Evolutionary conservation across 92 coral and sea anemone genomes (phyloP).

Genomic region (Actinostola sp.): DNA sequence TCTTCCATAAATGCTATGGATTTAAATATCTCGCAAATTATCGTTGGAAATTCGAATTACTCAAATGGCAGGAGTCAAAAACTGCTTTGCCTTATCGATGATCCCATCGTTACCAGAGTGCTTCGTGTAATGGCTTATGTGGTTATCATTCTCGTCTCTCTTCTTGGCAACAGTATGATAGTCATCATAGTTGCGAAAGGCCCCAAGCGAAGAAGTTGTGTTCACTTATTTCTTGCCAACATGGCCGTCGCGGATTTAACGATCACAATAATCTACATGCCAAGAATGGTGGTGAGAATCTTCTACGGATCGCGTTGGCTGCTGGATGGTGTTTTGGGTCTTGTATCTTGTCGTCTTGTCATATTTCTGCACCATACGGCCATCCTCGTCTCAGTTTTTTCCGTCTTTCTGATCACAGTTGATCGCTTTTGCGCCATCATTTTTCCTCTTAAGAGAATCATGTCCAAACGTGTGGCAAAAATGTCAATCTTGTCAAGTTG

Average conservation of each 20-base stretch:
- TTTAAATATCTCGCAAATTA: background rate
- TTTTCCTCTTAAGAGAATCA: constrained; percentile 43
- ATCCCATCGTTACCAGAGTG: background rate
- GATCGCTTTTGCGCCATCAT: constrained; percentile 56
- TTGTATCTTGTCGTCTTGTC: constrained; percentile 45
- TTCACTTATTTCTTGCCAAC: constrained; percentile 40
- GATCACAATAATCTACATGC: constrained; percentile 52
- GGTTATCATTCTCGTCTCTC: constrained; percentile 39
- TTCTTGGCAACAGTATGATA: constrained; percentile 47
- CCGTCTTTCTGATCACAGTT: constrained; percentile 24
- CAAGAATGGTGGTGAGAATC: constrained; percentile 48
- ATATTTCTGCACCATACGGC: constrained; percentile 43
- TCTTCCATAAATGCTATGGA: background rate
- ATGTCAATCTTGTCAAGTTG: constrained; percentile 17
- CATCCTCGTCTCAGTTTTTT: constrained; percentile 46
- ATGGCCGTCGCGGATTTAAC: constrained; percentile 52
- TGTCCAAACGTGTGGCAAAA: constrained; percentile 2
- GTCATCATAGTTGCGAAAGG: constrained; percentile 19
- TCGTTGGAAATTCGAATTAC: background rate
- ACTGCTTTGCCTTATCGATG: background rate
- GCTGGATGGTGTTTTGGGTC: constrained; percentile 37
- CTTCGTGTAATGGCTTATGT: constrained; percentile 34
- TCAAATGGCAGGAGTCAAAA: background rate
- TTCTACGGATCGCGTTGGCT: constrained; percentile 45
- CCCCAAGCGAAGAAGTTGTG: constrained; percentile 20